Base-by-base conservation (phyloP, 2,797 vertebrate species). In the Rhabdophis nuchalis region DNA sequence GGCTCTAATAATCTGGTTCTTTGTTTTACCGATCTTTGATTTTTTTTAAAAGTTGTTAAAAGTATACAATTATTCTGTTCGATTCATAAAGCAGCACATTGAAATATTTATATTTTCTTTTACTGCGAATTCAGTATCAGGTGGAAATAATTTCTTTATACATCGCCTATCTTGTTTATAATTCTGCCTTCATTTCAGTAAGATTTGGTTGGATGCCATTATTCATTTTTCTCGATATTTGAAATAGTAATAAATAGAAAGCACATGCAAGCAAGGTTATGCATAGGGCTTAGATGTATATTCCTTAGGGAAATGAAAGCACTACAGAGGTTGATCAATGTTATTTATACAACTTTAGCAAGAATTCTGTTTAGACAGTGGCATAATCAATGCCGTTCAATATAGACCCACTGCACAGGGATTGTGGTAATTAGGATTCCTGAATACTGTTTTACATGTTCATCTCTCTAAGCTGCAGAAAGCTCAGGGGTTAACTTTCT, bases 101-200 rank as follows among this genome's bases (percentile, higher is more conserved):
- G 90, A 58, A 93, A 89, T 54, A 4, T 46, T 92, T 36, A 72
- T 18, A 72, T 72, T 72, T 72, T 72, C 6, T 72, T 72, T 72
- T 82, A 82, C 36, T 46, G 36, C 36, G 32, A 82, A 82, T 82
- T 82, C 20, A 25, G 20, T 82, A 25, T 25, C 20, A 46, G 72
- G 36, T 46, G 20, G 36, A 82, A 46, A 12, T 41, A 46, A 25
- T 82, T 41, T 41, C 20, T 82, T 46, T 82, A 46, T 41, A 1
- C 87, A 11, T 54, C 12, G 32, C 6, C 20, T 61, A 13, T 46
- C 85, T 90, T 86, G 53, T 32, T 53, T 72, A n/a, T 50, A 52
- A 27, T 20, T 25, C 36, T 46, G 3, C 9, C 85, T 64, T 92
- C 89, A 52, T 1, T 7, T 91, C 1, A 85, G 3, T 77, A 18